Base-by-base conservation (phyloP, 1,140 invertebrate species). In the Paracyclopina nana region DNA sequence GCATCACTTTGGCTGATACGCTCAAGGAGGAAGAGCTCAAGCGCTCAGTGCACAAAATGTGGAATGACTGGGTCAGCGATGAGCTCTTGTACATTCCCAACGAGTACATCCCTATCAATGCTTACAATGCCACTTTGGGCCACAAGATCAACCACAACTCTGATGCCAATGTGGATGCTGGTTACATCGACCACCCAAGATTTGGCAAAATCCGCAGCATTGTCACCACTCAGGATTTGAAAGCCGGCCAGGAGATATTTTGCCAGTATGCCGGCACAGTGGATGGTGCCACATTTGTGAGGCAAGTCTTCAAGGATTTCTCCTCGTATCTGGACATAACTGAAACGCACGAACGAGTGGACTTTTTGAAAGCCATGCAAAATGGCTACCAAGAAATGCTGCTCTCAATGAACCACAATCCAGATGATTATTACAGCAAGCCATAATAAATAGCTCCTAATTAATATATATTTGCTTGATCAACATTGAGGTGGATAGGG, bases 101-200 rank as follows among this genome's bases (percentile, higher is more conserved):
- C 16, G 20, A 16, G 6, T 48, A 28, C 27, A 24, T n/a, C 27
- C 12, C n/a, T 11, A n/a, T 29, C 20, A 26, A 48, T 14, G 14
- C 27, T 16, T 48, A 48, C 28, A 48, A 48, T 30, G 45, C 45
- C 8, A 48, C 45, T 18, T 28, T 48, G 20, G 20, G 45, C 16
- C 45, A 48, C 30, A 8, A 28, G 6, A 48, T 48, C 16, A 48
- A 48, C 27, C 45, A 48, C 22, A 29, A 28, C 11, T 28, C 25
- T 28, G 12, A 48, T 11, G 25, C 45, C 25, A 48, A 48, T 18
- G 16, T 28, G 4, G 25, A 16, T 11, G 27, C 18, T 48, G 45
- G 14, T 12, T 16, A 28, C 16, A 48, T 48, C n/a, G 45, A 48
- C 30, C 45, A 48, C 22, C 45, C 45, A 4, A 24, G 45, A n/a